These are phyloP conservation scores for Diogma glabrata DNA, from an alignment of 2,888 invertebrate species.

Conservation along the genomic window DNA sequence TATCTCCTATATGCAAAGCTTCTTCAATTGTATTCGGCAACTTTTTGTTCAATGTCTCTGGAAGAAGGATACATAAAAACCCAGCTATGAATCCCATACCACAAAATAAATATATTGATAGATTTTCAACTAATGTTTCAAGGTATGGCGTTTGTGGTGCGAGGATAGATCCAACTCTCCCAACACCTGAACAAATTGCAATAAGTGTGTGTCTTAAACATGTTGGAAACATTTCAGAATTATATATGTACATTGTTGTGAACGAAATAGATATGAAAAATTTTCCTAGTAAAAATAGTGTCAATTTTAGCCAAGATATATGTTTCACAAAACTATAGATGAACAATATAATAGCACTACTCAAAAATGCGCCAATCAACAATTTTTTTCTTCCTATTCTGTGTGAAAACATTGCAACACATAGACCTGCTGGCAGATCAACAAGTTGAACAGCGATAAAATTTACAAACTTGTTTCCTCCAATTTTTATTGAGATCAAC, in stretches of 20 bases:
- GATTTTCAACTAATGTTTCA: constrained; percentile 1
- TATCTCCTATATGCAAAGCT: constrained; percentile 33
- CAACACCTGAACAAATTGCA: constrained; percentile 56
- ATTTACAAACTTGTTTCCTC: background rate
- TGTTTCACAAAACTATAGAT: background rate
- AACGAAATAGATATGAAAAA: background rate
- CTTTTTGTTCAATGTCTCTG: constrained; percentile 43
- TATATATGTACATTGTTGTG: background rate
- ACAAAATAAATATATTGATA: constrained; percentile 45
- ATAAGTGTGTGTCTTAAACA: constrained; percentile 49
- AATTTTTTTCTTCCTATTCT: background rate
- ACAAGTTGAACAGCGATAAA: background rate
- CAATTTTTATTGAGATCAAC: background rate
- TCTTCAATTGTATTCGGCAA: constrained; percentile 44
- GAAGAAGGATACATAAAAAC: constrained; percentile 34
- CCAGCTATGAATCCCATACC: constrained; percentile 39
- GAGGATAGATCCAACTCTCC: constrained; percentile 55
- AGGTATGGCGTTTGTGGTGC: constrained; percentile 59
- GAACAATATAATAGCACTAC: background rate
- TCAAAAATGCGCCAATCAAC: background rate
- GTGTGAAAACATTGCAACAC: background rate
- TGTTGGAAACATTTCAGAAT: background rate
- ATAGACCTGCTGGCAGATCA: background rate
- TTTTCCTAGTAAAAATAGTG: background rate
- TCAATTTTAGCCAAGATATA: background rate